Percentiles rank a stretch among this genome's conserved stretches.
Conservation (phyloP, 2,888 invertebrate genomes). For the Eristalinus aeneus region DNA sequence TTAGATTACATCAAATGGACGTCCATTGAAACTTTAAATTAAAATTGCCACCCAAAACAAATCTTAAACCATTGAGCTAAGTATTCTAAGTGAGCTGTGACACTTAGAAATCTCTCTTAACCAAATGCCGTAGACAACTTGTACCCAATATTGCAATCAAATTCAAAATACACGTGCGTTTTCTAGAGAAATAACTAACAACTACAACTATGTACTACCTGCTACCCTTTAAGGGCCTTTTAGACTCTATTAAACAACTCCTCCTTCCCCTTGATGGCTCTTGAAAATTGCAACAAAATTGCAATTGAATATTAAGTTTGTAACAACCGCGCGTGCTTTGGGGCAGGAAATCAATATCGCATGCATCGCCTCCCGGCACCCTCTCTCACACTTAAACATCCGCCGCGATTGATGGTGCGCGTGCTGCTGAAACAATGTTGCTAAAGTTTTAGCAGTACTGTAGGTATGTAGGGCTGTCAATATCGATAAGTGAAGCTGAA, state of each 20-base stretch:
- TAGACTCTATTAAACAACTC: not conserved
- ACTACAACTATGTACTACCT: not conserved
- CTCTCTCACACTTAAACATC: not conserved
- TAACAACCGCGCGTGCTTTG: conserved; percentile 63
- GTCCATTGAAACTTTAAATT: not conserved
- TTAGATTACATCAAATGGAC: not conserved
- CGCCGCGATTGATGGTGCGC: not conserved
- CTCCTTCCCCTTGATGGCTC: not conserved
- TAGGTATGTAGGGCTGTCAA: not conserved
- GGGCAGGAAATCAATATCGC: conserved; percentile 52
- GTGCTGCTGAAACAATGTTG: conserved; percentile 49
- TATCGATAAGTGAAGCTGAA: not conserved
- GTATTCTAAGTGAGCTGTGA: not conserved
- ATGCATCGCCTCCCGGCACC: not conserved
- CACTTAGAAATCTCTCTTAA: not conserved
- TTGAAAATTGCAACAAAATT: not conserved
- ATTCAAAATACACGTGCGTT: too few species aligned
- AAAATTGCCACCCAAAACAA: not conserved
- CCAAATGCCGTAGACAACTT: too few species aligned
- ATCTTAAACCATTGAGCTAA: not conserved
- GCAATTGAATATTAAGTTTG: conserved; percentile 17
- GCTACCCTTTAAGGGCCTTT: not conserved
- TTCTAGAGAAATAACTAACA: too few species aligned
- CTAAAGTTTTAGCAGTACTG: not conserved
- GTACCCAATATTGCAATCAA: too few species aligned